Conservation (phyloP, 2,797 vertebrate species). For the Pelobates cultripes region DNA sequence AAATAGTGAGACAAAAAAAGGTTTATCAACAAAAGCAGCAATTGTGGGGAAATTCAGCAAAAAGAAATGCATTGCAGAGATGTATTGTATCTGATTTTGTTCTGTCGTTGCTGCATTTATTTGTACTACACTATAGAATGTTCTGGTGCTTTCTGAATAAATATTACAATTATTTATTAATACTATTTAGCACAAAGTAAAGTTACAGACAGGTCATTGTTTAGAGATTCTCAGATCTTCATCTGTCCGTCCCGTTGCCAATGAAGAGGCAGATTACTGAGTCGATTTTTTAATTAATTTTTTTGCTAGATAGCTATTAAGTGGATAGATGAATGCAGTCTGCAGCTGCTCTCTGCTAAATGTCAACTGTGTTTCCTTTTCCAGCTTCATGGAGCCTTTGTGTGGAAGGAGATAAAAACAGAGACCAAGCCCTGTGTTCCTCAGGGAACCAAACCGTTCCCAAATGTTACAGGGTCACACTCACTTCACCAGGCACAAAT, state of each 20-base stretch:
- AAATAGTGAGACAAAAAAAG: too few relatives aligned
- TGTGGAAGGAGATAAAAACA: conserved; percentile 72
- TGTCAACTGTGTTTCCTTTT: conserved; percentile 72
- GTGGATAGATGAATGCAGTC: conserved; percentile 68
- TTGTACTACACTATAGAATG: too few relatives aligned
- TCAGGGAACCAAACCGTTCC: conserved; percentile 66
- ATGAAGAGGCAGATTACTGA: conserved; percentile 56
- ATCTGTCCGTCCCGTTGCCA: conserved; percentile 54
- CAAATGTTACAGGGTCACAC: conserved; percentile 60
- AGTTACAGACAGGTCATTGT: conserved; percentile 58
- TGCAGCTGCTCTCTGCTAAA: conserved; percentile 71
- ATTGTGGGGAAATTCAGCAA: too few relatives aligned
- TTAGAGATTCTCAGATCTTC: conserved; percentile 51
- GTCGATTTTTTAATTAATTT: background rate
- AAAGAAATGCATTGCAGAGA: too few relatives aligned
- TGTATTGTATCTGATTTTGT: too few relatives aligned
- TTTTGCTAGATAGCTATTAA: conserved; percentile 64
- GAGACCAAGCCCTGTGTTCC: conserved; percentile 61
- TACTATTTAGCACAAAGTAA: too few relatives aligned
- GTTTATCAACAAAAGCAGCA: too few relatives aligned
- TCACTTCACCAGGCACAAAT: conserved; percentile 58
- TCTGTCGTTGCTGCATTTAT: too few relatives aligned
- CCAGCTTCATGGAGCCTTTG: conserved; percentile 73
- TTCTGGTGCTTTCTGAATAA: too few relatives aligned
- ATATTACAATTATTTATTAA: too few relatives aligned